Conservation (phyloP, 2,888 invertebrate species). For the Athetis lepigone region DNA sequence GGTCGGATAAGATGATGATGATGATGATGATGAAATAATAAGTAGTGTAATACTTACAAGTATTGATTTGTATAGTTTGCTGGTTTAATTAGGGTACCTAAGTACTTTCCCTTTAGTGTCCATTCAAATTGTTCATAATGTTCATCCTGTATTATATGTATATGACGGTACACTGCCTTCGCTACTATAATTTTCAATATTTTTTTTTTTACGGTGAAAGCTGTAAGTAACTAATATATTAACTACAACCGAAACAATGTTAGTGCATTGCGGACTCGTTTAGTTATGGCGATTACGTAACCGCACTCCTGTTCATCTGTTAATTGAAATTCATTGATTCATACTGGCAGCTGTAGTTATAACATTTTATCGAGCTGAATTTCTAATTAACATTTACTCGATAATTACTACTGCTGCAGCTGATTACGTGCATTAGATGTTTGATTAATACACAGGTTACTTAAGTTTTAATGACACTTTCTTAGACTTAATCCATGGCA, state of each 20-base stretch:
- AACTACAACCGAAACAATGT: conserved; percentile 72
- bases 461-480: no score
- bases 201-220: no score
- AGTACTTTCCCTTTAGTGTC: no score
- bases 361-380: conserved; percentile 36
- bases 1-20: no score
- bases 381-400: conserved; percentile 30
- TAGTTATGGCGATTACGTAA: conserved; percentile 62
- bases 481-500: conserved; percentile 43
- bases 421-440: conserved; percentile 24
- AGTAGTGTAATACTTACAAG: no score
- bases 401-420: conserved; percentile 30
- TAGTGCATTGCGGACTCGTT: conserved; percentile 70
- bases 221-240: conserved; percentile 74
- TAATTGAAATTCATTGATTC: conserved; percentile 78
- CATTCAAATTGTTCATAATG: no score
- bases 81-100: no score
- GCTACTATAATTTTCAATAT: no score
- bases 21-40: no score
- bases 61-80: no score
- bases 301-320: conserved; percentile 66
- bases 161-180: no score
- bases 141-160: no score
- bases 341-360: conserved; percentile 32
- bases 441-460: conserved; percentile 13